A percentile compares a stretch with the other conserved stretches of the same genome.
phyloP scores from a whole-genome alignment of 2,113 vertebrate species.

The Aegithalos caudatus region DNA sequence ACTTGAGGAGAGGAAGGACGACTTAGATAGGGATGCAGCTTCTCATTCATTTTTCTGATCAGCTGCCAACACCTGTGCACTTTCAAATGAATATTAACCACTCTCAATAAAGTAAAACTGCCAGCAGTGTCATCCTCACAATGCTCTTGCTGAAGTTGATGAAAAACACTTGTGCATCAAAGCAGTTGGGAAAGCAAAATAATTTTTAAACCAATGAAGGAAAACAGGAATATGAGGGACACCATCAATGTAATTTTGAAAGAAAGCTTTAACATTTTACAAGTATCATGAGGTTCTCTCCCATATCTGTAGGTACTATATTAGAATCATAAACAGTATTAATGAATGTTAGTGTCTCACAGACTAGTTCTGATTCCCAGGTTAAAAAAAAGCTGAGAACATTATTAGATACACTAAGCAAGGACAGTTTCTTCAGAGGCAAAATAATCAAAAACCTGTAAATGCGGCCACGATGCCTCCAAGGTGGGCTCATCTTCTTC shows the following conservation, averaged over 20 bases:
- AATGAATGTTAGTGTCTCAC: neutral
- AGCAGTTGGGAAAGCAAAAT: neutral
- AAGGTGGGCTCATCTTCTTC: constrained; percentile 99
- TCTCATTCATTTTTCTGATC: neutral
- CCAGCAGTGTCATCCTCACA: neutral
- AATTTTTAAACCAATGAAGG: neutral
- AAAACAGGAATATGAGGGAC: neutral
- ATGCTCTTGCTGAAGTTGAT: neutral
- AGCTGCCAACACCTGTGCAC: neutral
- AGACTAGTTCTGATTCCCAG: neutral
- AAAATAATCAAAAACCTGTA: constrained; percentile 81
- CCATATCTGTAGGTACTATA: neutral
- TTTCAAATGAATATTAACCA: neutral
- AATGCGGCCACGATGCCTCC: constrained; percentile 98
- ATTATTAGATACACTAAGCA: neutral
- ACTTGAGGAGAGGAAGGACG: neutral
- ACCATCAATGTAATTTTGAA: neutral
- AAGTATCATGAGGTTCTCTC: neutral
- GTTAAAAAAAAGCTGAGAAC: neutral
- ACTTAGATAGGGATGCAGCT: neutral
- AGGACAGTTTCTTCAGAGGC: neutral
- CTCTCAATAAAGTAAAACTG: neutral
- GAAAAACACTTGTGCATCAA: neutral
- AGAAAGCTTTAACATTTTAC: neutral
- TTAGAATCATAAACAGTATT: neutral